phyloP scores from a whole-genome alignment of 2,888 invertebrate species.

The Rhagium mordax region DNA sequence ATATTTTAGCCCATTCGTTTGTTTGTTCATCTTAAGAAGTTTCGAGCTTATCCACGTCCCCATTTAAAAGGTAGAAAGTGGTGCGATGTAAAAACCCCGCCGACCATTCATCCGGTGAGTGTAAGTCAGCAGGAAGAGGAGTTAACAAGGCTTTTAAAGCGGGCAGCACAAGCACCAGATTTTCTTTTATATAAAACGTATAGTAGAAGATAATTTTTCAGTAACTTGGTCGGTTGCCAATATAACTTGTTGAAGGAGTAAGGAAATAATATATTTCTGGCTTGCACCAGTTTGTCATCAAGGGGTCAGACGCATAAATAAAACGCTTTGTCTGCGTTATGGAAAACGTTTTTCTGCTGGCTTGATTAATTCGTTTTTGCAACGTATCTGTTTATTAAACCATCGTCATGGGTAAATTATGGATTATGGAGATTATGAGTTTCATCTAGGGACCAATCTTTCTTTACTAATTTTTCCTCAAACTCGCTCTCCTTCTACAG shows the following conservation, averaged over 20 bases:
- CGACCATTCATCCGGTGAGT: not conserved
- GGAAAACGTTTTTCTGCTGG: not conserved
- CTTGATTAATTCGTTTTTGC: no score
- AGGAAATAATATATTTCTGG: not conserved
- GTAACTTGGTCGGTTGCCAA: constrained; percentile 7
- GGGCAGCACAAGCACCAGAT: not conserved
- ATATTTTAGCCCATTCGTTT: no score
- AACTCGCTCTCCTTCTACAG: no score
- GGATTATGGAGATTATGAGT: no score
- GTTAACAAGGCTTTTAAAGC: not conserved
- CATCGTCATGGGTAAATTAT: no score
- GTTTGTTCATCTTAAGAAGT: no score
- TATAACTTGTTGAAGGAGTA: constrained; percentile 5
- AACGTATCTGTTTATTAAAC: no score
- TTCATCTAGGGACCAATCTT: no score
- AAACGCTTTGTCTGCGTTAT: not conserved
- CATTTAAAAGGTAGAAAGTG: no score
- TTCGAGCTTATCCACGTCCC: no score
- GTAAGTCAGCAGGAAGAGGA: not conserved
- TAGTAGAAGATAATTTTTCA: not conserved
- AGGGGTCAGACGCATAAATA: not conserved
- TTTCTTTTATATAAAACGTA: not conserved
- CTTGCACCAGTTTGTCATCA: not conserved
- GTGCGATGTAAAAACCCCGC: not conserved
- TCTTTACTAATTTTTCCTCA: no score